Base-by-base conservation (phyloP, 2,797 vertebrate genomes). In the Lepilemur ruficaudatus region DNA sequence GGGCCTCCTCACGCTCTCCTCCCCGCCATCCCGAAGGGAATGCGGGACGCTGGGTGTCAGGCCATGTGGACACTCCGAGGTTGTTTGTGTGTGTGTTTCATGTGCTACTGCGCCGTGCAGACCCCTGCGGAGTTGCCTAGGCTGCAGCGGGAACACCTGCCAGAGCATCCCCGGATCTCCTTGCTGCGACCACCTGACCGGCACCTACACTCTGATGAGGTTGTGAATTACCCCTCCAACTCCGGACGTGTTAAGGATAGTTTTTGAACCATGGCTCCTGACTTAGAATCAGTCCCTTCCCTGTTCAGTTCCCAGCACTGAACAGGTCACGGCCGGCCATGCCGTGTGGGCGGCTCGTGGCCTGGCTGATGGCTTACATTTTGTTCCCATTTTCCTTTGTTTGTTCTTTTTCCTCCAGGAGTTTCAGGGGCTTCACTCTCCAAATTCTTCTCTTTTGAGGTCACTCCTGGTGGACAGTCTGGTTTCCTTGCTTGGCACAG, bases 21-120 rank as follows among this genome's bases (percentile, higher is more conserved):
- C 96, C 81, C 0, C 11, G 59, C 17, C 10, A 2, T 93, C 91
- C 93, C 88, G 79, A 96, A 85, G 84, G 88, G 97, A 83, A 94
- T 91, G 79, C 93, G 61, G 97, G 96, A 95, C 96, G 84, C 96
- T 92, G 93, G 95, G 87, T 55, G 91, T 89, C 91, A 0, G 57
- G 63, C 18, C 89, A 72, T 72, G 38, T 89, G 97, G 81, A 95
- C 57, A n/a, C 92, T 55, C 79, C 38, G 18, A 50, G 94, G 96
- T 87, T 95, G 96, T 87, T 78, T 96, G 94, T 48, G 28, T n/a
- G 72, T 48, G 28, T 30, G 13, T 76, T 41, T 70, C 22, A 6
- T 2, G 73, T 48, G 43, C 46, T 8, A 20, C 81, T 87, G 20
- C 85, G 80, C 87, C 84, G 11, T 84, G 84, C 78, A 95, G 75